Percentiles rank a stretch among this genome's conserved stretches.
These are phyloP conservation scores for Drosophila setifemur DNA, from an alignment of 1,140 invertebrate genomes.

Conservation along the genomic window DNA sequence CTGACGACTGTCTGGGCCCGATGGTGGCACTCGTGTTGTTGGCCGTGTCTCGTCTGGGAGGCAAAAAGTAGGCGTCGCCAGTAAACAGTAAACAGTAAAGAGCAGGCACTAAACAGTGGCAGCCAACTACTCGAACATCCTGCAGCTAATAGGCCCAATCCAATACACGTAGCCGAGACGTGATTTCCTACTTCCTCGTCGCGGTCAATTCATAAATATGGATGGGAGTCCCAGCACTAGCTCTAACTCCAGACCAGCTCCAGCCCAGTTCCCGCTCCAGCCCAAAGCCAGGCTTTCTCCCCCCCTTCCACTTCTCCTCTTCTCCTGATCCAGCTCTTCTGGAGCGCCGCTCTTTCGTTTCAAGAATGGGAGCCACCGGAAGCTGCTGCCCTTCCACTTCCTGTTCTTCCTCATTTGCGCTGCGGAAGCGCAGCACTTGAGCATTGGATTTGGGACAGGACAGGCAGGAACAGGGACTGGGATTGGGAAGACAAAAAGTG, in stretches of 20 bases:
- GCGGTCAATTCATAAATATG: slow-evolving; percentile 73
- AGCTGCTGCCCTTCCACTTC: slow-evolving; percentile 49
- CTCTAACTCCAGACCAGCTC: neutral
- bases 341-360: slow-evolving; percentile 3
- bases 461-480: neutral
- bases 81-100: too few relatives aligned
- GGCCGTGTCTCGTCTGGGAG: slow-evolving; percentile 44
- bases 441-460: slow-evolving; percentile 18
- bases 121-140: slow-evolving; percentile 47
- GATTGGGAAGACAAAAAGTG: neutral
- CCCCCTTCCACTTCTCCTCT: neutral
- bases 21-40: neutral
- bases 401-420: slow-evolving; percentile 50
- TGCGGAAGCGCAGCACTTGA: slow-evolving; percentile 66
- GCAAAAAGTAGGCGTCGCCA: slow-evolving; percentile 73
- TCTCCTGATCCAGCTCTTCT: too few relatives aligned
- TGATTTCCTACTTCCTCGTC: slow-evolving; percentile 79
- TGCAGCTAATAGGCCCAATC: slow-evolving; percentile 70
- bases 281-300: neutral
- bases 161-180: slow-evolving; percentile 53
- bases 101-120: slow-evolving; percentile 13
- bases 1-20: slow-evolving; percentile 45
- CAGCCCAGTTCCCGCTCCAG: slow-evolving; percentile 5
- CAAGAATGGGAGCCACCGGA: slow-evolving; percentile 65
- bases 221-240: slow-evolving; percentile 43